A percentile compares a stretch with the other conserved stretches of the same genome.
Evolutionary conservation across 2,113 vertebrate species (phyloP).

Genomic region (human (Homo sapiens)): DNA sequence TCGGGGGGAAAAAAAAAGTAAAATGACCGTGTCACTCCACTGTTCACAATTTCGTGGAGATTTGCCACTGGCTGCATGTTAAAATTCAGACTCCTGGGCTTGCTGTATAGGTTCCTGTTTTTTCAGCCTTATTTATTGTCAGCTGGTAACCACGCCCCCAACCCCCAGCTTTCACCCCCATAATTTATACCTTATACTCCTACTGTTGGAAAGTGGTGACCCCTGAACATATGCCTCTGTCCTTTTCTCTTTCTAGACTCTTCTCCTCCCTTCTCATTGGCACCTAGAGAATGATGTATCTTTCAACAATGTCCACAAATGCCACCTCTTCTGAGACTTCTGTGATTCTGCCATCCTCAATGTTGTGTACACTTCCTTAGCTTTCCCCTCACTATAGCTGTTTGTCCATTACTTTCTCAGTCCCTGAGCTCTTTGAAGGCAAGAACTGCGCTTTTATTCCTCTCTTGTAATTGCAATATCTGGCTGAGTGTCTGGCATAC

Average conservation of each 20-base stretch:
- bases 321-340: background rate
- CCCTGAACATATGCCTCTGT: background rate
- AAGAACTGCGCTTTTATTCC: background rate
- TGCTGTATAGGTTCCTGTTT: background rate
- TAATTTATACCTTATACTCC: background rate
- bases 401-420: background rate
- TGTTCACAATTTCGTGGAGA: background rate
- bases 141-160: background rate
- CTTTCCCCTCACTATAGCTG: background rate
- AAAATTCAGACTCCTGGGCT: background rate
- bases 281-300: background rate
- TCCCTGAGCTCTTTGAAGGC: background rate
- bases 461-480: background rate
- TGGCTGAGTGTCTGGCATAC: background rate
- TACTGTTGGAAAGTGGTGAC: background rate
- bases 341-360: background rate
- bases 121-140: background rate
- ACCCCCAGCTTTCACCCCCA: rapidly evolving
- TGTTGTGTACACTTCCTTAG: background rate
- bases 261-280: background rate
- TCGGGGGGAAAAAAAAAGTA: no score
- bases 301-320: background rate
- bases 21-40: background rate
- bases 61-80: background rate
- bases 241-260: background rate